Conservation (phyloP, 1,140 invertebrate genomes). For the Ceratosolen fusciceps region DNA sequence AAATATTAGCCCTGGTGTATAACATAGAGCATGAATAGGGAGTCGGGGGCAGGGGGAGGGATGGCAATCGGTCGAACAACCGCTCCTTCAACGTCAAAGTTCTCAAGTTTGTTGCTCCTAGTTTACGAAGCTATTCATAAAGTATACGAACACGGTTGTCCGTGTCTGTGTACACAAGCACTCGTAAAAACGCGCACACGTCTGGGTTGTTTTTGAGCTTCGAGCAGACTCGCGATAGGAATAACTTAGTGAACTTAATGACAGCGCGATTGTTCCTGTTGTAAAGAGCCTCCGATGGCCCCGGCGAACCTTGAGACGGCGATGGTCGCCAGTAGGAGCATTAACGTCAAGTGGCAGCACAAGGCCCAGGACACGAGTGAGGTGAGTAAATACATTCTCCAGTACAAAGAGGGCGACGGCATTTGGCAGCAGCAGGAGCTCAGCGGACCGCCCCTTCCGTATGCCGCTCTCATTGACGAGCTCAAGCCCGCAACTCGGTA, state of each 20-base stretch:
- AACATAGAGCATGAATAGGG: neutral
- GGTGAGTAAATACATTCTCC: constrained; percentile 82
- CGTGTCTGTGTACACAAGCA: no score
- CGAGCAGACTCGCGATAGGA: neutral
- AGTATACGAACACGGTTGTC: no score
- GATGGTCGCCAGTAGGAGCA: constrained; percentile 79
- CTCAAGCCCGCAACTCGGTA: constrained; percentile 86
- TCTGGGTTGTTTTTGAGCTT: neutral
- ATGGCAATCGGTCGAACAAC: neutral
- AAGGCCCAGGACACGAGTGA: constrained; percentile 78
- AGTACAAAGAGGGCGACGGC: constrained; percentile 78
- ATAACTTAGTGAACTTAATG: no score
- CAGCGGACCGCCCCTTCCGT: constrained; percentile 75
- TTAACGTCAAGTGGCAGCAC: constrained; percentile 84
- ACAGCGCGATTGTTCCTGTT: neutral
- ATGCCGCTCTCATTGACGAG: constrained; percentile 77
- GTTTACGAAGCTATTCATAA: neutral
- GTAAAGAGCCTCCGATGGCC: constrained; percentile 79
- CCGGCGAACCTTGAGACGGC: constrained; percentile 79
- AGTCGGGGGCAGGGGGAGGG: no score
- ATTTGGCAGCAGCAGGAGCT: constrained; percentile 80
- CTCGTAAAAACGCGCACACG: neutral
- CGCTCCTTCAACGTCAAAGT: neutral
- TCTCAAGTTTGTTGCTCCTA: neutral
- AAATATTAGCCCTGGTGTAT: neutral